Evolutionary conservation across 2,888 invertebrate genomes (phyloP).

Genomic region (Tuberolachnus salignus): DNA sequence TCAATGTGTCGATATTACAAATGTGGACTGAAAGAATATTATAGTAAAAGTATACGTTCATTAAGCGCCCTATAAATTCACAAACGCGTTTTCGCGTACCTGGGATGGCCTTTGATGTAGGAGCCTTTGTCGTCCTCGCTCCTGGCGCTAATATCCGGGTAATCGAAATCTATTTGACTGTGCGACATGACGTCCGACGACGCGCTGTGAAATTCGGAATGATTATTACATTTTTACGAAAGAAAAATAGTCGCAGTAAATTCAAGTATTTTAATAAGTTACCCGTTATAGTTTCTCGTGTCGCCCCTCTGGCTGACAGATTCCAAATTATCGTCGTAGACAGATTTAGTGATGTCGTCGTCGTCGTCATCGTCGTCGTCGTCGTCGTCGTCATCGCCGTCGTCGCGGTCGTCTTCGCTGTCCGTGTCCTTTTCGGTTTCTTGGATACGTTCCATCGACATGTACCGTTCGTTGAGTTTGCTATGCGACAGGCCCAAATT

Average conservation of each 20-base stretch:
- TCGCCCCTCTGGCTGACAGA: slow-evolving; percentile 62
- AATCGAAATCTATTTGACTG: slow-evolving; percentile 72
- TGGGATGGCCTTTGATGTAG: slow-evolving; percentile 64
- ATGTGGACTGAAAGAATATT: no score
- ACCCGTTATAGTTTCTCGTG: slow-evolving; percentile 62
- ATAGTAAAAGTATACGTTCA: no score
- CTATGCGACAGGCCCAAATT: slow-evolving; percentile 83
- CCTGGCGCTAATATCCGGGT: slow-evolving; percentile 68
- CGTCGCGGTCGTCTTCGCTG: slow-evolving; percentile 63
- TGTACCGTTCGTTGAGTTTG: slow-evolving; percentile 83
- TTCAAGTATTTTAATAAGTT: background rate
- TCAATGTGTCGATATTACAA: no score
- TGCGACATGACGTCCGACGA: slow-evolving; percentile 61
- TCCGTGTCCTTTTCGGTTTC: slow-evolving; percentile 63
- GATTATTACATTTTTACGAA: background rate
- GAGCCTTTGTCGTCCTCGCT: slow-evolving; percentile 66
- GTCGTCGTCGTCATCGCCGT: slow-evolving; percentile 63
- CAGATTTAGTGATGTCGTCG: slow-evolving; percentile 64
- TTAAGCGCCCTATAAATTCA: no score
- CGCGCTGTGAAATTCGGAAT: slow-evolving; percentile 58
- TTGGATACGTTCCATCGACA: slow-evolving; percentile 71
- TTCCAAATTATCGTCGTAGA: slow-evolving; percentile 62
- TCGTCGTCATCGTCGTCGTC: slow-evolving; percentile 63
- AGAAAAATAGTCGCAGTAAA: no score
- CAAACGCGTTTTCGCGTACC: slow-evolving; percentile 58